phyloP scores from a whole-genome alignment of 2,888 invertebrate species.

The Neria commutata region DNA sequence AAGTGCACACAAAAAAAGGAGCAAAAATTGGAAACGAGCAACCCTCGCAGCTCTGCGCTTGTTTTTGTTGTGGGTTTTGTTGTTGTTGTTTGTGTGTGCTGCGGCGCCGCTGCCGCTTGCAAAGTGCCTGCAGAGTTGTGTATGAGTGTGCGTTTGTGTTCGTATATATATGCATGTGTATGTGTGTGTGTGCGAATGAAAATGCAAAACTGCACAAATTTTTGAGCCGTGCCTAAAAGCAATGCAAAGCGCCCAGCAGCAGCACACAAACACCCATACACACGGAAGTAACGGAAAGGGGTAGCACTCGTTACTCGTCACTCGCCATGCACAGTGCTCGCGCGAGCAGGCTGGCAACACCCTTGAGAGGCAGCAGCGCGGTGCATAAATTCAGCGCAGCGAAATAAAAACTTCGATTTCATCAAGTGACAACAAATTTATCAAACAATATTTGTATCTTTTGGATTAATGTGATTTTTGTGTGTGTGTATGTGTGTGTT shows the following conservation, averaged over 20 bases:
- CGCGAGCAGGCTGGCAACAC: no score
- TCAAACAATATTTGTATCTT: no score
- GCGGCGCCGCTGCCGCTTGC: background rate
- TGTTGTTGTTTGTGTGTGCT: background rate
- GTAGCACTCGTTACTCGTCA: no score
- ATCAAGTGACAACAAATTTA: no score
- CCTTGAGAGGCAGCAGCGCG: no score
- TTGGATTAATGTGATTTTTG: no score
- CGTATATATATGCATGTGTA: background rate
- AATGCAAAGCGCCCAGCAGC: background rate
- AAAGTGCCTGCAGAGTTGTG: constrained; percentile 11
- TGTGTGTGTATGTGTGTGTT: no score
- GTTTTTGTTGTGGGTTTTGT: no score
- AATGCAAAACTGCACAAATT: constrained; percentile 18
- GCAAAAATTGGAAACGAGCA: constrained; percentile 8
- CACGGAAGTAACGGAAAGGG: background rate
- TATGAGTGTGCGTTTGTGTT: constrained; percentile 3
- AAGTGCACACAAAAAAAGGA: background rate
- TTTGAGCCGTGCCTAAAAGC: background rate
- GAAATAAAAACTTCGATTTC: no score
- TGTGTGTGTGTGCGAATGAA: constrained; percentile 10
- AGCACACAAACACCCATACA: background rate
- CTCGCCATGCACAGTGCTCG: no score
- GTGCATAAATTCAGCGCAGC: no score
- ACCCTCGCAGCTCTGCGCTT: no score